Evolutionary conservation across 2,888 invertebrate genomes (phyloP).

Genomic region (Asteroscopus sphinx): DNA sequence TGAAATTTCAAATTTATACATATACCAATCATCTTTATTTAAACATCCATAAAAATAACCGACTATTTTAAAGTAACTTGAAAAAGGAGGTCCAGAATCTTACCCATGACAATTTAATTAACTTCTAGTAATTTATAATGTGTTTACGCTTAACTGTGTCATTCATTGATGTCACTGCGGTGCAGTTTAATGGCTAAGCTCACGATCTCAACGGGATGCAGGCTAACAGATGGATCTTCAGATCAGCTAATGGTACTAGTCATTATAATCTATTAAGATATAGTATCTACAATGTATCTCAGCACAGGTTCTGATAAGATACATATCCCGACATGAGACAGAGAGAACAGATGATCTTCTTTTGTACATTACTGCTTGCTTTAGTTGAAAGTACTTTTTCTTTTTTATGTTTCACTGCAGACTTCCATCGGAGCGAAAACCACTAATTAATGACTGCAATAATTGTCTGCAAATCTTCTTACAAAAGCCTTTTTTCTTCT

Average conservation of each 20-base stretch:
- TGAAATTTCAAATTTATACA: no score
- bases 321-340: no score
- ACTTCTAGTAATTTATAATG: constrained; percentile 29
- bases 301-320: no score
- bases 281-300: constrained; percentile 2
- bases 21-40: constrained; percentile 12
- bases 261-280: constrained; percentile 37
- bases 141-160: constrained; percentile 42
- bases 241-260: constrained; percentile 24
- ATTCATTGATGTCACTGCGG: constrained; percentile 32
- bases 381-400: not conserved
- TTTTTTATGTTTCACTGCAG: constrained; percentile 3
- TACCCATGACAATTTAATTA: constrained; percentile 23
- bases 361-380: no score
- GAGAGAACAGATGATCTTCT: no score
- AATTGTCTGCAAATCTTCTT: constrained; percentile 26
- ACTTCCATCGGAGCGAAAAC: constrained; percentile 26
- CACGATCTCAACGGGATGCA: constrained; percentile 29
- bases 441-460: not conserved
- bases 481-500: constrained; percentile 7
- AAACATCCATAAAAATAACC: not conserved
- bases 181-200: constrained; percentile 29
- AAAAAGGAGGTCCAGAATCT: constrained; percentile 3
- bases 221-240: constrained; percentile 33
- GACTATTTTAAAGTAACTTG: constrained; percentile 5